Conservation (phyloP, 2,888 invertebrate genomes). For the Eledone cirrhosa region DNA sequence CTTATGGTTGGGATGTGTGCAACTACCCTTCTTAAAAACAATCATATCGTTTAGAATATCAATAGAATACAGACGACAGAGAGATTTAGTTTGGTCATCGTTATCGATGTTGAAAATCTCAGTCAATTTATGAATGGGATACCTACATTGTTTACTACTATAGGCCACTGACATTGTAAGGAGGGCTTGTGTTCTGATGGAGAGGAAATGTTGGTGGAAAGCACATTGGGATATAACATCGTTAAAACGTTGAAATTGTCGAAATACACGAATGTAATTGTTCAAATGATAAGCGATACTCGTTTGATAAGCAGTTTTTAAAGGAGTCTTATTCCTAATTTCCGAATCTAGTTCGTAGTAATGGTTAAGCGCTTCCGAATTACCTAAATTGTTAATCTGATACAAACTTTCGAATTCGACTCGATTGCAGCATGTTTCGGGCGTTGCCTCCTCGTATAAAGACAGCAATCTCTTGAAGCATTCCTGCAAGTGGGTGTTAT, state of each 20-base stretch:
- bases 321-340: neutral
- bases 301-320: neutral
- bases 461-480: constrained; percentile 76
- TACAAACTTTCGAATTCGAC: constrained; percentile 76
- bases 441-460: constrained; percentile 66
- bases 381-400: constrained; percentile 75
- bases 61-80: neutral
- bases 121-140: constrained; percentile 36
- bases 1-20: too few relatives aligned
- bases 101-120: constrained; percentile 30
- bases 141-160: constrained; percentile 45
- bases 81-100: neutral
- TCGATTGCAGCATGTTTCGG: constrained; percentile 38
- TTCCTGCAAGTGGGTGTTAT: constrained; percentile 77
- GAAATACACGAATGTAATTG: neutral
- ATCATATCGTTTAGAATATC: neutral
- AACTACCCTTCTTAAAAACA: neutral
- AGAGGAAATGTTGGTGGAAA: neutral
- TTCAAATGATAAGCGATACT: neutral
- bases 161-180: constrained; percentile 45
- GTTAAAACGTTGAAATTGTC: neutral
- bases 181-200: constrained; percentile 42
- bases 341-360: constrained; percentile 43
- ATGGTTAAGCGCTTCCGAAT: constrained; percentile 66
- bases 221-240: neutral